A percentile compares a stretch with the other conserved stretches of the same genome.
These are phyloP conservation scores for Geococcyx californianus DNA, from an alignment of 2,113 vertebrate species.

Conservation along the genomic window DNA sequence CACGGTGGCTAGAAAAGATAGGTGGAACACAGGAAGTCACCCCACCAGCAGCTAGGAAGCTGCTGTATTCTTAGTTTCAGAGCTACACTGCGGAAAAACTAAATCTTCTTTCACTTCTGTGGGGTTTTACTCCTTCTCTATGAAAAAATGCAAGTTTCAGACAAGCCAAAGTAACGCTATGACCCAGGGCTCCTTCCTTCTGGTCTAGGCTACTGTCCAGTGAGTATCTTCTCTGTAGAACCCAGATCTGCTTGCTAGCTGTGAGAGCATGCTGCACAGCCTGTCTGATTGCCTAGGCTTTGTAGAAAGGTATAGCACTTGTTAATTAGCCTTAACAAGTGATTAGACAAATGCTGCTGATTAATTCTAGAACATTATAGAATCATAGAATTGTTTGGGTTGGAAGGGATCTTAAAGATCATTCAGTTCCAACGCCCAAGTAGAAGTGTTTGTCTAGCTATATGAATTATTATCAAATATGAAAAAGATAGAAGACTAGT, in stretches of 20 bases:
- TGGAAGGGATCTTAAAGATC: too few species aligned
- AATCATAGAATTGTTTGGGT: too few species aligned
- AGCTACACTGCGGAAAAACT: neutral
- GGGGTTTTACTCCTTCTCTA: neutral
- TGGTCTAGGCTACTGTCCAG: neutral
- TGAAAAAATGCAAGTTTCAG: neutral
- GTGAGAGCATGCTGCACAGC: neutral
- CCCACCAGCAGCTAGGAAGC: slow-evolving; percentile 19
- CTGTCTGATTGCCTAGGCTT: neutral
- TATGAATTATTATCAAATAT: neutral
- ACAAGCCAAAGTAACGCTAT: neutral
- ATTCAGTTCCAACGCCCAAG: neutral
- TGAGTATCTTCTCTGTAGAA: neutral
- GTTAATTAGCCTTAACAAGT: neutral
- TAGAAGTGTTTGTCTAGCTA: neutral
- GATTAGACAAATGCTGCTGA: neutral
- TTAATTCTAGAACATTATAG: too few species aligned
- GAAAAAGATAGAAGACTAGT: neutral
- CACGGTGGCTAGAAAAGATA: slow-evolving; percentile 10
- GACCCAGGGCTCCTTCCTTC: neutral
- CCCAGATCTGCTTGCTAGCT: neutral
- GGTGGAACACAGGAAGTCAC: slow-evolving; percentile 45
- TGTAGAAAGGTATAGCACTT: neutral
- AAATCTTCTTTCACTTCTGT: neutral
- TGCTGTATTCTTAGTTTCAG: neutral